Percentiles rank a stretch among this genome's conserved stretches.
Evolutionary conservation across 2,888 invertebrate genomes (phyloP).

Genomic region (Germaria angustata): DNA sequence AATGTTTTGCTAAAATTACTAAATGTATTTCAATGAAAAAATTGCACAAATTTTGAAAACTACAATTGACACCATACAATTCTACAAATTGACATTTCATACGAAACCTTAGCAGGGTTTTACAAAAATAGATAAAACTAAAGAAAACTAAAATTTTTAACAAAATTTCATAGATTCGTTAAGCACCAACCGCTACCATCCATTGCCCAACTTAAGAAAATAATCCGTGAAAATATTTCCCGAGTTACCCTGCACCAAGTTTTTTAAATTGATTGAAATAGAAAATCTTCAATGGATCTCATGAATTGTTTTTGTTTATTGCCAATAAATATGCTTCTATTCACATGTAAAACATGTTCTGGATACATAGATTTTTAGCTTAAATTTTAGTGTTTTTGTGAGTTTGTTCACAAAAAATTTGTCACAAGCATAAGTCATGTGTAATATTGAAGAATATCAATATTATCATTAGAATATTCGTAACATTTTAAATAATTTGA

Average conservation of each 20-base stretch:
- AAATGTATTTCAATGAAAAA: slow-evolving; percentile 47
- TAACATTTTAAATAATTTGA: too few relatives aligned
- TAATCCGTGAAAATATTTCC: background rate
- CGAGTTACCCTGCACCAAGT: slow-evolving; percentile 30
- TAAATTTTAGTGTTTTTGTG: too few relatives aligned
- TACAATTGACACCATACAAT: slow-evolving; percentile 18
- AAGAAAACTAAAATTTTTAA: slow-evolving; percentile 8
- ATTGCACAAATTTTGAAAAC: slow-evolving; percentile 62
- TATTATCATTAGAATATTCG: too few relatives aligned
- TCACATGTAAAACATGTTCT: too few relatives aligned
- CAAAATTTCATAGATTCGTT: slow-evolving; percentile 47
- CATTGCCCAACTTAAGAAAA: background rate
- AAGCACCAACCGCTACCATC: slow-evolving; percentile 39
- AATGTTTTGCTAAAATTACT: slow-evolving; percentile 58
- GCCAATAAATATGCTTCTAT: too few relatives aligned
- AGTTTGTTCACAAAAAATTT: too few relatives aligned
- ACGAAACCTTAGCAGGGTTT: background rate
- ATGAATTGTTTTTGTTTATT: too few relatives aligned
- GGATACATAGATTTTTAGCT: too few relatives aligned
- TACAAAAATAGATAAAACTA: background rate
- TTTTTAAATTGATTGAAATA: background rate
- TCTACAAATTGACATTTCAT: background rate
- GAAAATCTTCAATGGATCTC: too few relatives aligned
- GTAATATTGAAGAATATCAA: too few relatives aligned
- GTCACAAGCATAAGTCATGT: too few relatives aligned